phyloP scores from a whole-genome alignment of 1,140 invertebrate genomes.

The Tigriopus japonicus region DNA sequence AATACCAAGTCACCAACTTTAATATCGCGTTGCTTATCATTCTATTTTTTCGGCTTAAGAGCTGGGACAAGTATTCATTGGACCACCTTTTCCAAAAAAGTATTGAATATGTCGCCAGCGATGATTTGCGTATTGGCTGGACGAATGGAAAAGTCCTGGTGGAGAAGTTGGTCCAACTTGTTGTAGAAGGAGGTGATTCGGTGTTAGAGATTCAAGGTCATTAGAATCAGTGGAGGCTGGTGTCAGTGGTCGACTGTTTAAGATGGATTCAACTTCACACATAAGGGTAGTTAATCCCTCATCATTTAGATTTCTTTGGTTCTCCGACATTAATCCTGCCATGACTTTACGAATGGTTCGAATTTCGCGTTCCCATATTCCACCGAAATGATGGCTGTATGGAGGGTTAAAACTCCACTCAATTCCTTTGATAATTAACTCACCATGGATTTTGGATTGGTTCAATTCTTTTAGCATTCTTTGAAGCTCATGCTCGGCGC shows the following conservation, averaged over 20 bases:
- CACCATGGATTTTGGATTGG: neutral
- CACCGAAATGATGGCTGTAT: constrained; percentile 17
- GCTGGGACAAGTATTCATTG: too few relatives aligned
- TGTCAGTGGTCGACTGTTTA: constrained; percentile 17
- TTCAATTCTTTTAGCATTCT: constrained; percentile 10
- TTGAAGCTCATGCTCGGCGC: constrained; percentile 18
- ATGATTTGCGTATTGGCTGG: too few relatives aligned
- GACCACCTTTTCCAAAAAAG: too few relatives aligned
- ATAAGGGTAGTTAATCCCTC: constrained; percentile 16
- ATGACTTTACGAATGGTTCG: constrained; percentile 14
- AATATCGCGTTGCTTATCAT: too few relatives aligned
- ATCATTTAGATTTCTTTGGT: constrained; percentile 11
- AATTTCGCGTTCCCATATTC: constrained; percentile 19
- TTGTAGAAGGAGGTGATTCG: constrained; percentile 11
- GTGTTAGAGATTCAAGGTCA: constrained; percentile 14
- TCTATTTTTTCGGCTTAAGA: too few relatives aligned
- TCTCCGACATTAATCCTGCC: neutral
- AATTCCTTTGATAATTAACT: constrained; percentile 15
- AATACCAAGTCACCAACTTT: too few relatives aligned
- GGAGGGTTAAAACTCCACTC: constrained; percentile 19
- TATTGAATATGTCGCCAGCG: too few relatives aligned
- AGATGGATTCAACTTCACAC: neutral
- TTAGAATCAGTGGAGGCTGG: constrained; percentile 15
- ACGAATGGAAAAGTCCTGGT: constrained; percentile 4
- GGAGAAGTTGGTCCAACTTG: neutral